phyloP scores from a whole-genome alignment of 1,140 invertebrate species.

The Steinernema feltiae region DNA sequence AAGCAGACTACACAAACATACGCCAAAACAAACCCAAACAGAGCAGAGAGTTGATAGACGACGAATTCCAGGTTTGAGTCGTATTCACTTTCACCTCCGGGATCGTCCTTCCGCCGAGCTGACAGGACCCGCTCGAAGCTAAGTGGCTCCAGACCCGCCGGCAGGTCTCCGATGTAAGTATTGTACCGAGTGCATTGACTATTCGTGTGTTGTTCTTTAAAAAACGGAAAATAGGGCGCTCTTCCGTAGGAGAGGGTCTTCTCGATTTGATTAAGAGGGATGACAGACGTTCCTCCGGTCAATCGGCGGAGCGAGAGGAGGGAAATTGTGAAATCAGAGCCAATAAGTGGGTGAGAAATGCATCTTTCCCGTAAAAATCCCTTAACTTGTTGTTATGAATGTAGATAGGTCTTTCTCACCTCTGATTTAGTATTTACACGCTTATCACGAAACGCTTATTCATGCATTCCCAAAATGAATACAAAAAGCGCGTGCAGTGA shows the following conservation, averaged over 20 bases:
- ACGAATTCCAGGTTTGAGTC: constrained; percentile 3
- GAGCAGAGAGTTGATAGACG: no score
- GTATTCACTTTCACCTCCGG: not conserved
- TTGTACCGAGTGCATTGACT: not conserved
- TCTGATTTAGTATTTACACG: not conserved
- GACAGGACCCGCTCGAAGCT: not conserved
- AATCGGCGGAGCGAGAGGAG: not conserved
- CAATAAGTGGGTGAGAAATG: not conserved
- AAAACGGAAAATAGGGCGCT: not conserved
- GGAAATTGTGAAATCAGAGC: constrained; percentile 12
- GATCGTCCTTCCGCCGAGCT: not conserved
- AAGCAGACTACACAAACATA: no score
- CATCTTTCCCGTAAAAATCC: not conserved
- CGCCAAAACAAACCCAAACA: no score
- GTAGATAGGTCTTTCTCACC: not conserved
- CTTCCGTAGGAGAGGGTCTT: not conserved
- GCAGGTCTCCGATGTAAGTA: not conserved
- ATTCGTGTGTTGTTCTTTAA: not conserved
- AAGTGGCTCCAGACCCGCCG: not conserved
- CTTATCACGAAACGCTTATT: not conserved
- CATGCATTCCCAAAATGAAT: constrained; percentile 1
- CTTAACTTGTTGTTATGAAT: not conserved
- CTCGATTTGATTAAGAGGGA: constrained; percentile 9
- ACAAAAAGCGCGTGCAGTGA: not conserved
- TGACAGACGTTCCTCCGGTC: constrained; percentile 4